Conservation (phyloP, 2,888 invertebrate species). For the Imbricaverruca yamaguchii region DNA sequence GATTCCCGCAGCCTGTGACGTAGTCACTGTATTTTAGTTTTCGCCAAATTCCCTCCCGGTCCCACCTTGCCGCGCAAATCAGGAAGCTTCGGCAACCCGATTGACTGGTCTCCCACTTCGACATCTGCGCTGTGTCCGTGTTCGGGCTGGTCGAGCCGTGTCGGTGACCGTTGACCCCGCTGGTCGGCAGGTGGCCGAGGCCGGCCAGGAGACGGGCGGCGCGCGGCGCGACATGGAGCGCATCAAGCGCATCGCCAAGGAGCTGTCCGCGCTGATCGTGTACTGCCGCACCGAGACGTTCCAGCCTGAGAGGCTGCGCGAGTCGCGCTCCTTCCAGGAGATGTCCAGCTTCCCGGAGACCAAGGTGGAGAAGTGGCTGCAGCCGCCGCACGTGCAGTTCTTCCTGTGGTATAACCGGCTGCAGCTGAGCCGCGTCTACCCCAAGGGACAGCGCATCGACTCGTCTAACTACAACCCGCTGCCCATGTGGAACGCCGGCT, state of each 20-base stretch:
- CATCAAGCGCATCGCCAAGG: constrained; percentile 83
- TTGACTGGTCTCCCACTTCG: too few relatives aligned
- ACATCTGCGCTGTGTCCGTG: too few relatives aligned
- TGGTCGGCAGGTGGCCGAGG: not conserved
- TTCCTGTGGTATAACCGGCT: constrained; percentile 71
- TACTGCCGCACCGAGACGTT: constrained; percentile 87
- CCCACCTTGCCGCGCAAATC: too few relatives aligned
- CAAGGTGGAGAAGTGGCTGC: constrained; percentile 85
- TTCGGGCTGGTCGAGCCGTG: too few relatives aligned
- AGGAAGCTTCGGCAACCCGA: too few relatives aligned
- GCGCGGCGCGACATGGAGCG: constrained; percentile 67
- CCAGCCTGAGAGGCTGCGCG: constrained; percentile 61
- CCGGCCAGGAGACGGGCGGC: constrained; percentile 65
- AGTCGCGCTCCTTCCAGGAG: constrained; percentile 71
- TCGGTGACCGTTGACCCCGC: too few relatives aligned
- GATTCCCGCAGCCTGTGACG: too few relatives aligned
- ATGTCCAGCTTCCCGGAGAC: constrained; percentile 98
- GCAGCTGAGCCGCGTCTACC: constrained; percentile 91
- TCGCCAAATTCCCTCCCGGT: too few relatives aligned
- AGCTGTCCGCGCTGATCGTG: constrained; percentile 93
- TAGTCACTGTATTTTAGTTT: too few relatives aligned
- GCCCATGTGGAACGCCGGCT: constrained; percentile 90
- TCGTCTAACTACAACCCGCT: constrained; percentile 96
- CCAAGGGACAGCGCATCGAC: constrained; percentile 78
- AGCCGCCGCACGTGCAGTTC: constrained; percentile 43